Evolutionary conservation across 2,888 invertebrate species (phyloP).

Genomic region (Mechanitis messenoides): DNA sequence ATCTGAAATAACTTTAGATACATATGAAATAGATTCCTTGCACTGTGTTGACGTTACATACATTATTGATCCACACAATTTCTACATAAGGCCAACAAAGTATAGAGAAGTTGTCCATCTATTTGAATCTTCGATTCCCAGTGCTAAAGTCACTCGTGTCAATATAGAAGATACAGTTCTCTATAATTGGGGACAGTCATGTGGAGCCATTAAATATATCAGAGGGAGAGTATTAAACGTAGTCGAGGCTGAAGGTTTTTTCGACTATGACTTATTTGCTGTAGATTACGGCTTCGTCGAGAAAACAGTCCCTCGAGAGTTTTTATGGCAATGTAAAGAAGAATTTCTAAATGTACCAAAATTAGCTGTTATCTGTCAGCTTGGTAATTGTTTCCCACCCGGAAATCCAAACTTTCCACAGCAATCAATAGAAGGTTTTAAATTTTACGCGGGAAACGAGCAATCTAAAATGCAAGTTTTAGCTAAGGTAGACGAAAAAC

Average conservation of each 20-base stretch:
- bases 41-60: conserved; percentile 36
- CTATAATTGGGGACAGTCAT: conserved; percentile 10
- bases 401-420: conserved; percentile 22
- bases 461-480: conserved; percentile 32
- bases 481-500: conserved; percentile 25
- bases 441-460: conserved; percentile 34
- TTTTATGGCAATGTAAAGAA: conserved; percentile 22
- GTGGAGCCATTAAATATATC: conserved; percentile 8
- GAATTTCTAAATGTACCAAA: conserved; percentile 26
- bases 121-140: conserved; percentile 10
- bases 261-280: conserved; percentile 34
- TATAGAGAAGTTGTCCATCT: conserved; percentile 9
- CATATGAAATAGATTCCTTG: conserved; percentile 15
- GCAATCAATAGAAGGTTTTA: conserved; percentile 33
- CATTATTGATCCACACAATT: conserved; percentile 33
- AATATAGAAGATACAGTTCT: conserved; percentile 14
- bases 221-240: conserved; percentile 26
- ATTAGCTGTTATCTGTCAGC: conserved; percentile 33
- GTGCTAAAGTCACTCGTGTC: background rate
- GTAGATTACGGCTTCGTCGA: conserved; percentile 39
- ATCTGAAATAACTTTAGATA: conserved; percentile 13
- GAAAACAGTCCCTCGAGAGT: conserved; percentile 27
- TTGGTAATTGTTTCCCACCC: conserved; percentile 36
- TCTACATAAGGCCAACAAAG: conserved; percentile 32
- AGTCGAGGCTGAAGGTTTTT: conserved; percentile 13